Base-by-base conservation (phyloP, 30 jellyfish, hydroid and myxozoan genomes). In the Aurelia aurita region DNA sequence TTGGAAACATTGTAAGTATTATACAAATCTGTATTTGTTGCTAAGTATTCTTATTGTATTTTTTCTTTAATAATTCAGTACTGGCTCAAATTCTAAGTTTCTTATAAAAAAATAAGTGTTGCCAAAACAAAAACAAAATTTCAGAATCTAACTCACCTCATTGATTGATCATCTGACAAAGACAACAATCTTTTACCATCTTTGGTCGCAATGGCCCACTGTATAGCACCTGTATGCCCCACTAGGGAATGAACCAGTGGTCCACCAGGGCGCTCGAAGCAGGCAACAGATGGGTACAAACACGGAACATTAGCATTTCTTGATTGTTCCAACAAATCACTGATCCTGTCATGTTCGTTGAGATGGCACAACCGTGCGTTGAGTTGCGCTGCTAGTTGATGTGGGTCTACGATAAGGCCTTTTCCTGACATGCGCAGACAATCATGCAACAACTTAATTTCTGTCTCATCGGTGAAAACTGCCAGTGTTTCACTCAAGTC, bases 241-340 rank as follows among this genome's bases (percentile, higher is more conserved):
- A 96, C 96, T 15, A 91, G 74, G 10, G 96, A 34, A 66, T 80
- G 89, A 18, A 79, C 58, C 35, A 91, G 54, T 7, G 96, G 87
- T 19, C 98, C 98, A 29, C 98, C 98, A 13, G 96, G 98, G 13
- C 55, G 65, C 22, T 87, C 96, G 58, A 85, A 91, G 58, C 98
- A 91, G 1, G 77, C n/a, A 12, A 60, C 26, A 2, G 88, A 59
- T 6, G 98, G 94, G 53, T 85, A 85, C 46, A 85, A 29, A 57
- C 98, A 91, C 0, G 87, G 93, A 23, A 67, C 74, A 21, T 47
- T 67, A 15, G 98, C 82, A 11, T 19, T 27, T 10, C 84, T 64
- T 34, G 96, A 87, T 35, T 91, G 90, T 26, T 60, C 74, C 65
- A 91, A 28, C 34, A 91, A 76, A 19, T 32, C 58, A 11, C 35